These are phyloP conservation scores for Gandaritis pyraliata DNA, from an alignment of 2,888 invertebrate genomes.

Conservation along the genomic window DNA sequence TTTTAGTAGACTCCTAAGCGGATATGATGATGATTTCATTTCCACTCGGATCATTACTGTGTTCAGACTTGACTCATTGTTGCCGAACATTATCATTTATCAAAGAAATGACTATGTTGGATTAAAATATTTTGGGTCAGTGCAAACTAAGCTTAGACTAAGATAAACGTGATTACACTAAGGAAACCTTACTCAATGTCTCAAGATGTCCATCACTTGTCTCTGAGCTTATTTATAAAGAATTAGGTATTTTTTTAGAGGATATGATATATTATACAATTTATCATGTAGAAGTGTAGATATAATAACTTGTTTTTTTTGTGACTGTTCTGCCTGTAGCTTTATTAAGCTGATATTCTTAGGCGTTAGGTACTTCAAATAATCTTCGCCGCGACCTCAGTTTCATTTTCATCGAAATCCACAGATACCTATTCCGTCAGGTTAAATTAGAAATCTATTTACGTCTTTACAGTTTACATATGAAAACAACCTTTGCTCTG, in stretches of 20 bases:
- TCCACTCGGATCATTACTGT: too few relatives aligned
- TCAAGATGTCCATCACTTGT: constrained; percentile 36
- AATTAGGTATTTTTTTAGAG: constrained; percentile 15
- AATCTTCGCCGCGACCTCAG: too few relatives aligned
- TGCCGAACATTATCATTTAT: constrained; percentile 30
- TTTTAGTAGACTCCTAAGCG: too few relatives aligned
- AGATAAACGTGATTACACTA: constrained; percentile 43
- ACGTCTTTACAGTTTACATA: too few relatives aligned
- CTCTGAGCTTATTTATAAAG: constrained; percentile 19
- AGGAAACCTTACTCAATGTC: constrained; percentile 42
- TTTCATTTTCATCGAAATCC: too few relatives aligned
- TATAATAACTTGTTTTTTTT: not conserved
- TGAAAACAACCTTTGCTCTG: too few relatives aligned
- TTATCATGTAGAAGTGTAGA: constrained; percentile 7
- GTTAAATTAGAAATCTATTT: too few relatives aligned
- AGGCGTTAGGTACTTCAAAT: too few relatives aligned
- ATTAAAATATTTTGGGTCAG: constrained; percentile 34
- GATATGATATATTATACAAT: constrained; percentile 9
- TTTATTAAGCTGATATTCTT: too few relatives aligned
- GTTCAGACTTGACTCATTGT: constrained; percentile 15
- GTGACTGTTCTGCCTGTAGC: not conserved
- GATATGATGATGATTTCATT: too few relatives aligned
- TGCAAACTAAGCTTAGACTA: constrained; percentile 25
- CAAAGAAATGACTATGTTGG: constrained; percentile 24
- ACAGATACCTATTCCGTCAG: too few relatives aligned